phyloP scores from a whole-genome alignment of 1,140 invertebrate genomes.

The Apis mellifera region DNA sequence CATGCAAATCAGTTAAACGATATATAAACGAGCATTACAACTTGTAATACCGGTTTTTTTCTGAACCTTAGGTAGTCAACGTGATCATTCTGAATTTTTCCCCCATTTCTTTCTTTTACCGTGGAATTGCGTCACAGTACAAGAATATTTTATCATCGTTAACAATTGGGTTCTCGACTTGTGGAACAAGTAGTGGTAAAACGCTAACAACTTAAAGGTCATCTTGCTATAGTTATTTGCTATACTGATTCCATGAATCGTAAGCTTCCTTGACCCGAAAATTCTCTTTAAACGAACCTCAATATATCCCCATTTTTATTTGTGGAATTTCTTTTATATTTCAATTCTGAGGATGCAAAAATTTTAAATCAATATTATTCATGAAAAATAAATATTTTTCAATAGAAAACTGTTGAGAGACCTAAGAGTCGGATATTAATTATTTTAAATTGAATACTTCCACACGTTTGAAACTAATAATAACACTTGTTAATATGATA shows the following conservation, averaged over 20 bases:
- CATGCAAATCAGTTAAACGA: not conserved
- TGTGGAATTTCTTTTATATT: not conserved
- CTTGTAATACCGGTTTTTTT: slow-evolving; percentile 6
- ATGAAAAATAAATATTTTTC: too few relatives aligned
- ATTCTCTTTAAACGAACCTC: not conserved
- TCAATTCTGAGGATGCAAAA: too few relatives aligned
- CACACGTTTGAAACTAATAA: too few relatives aligned
- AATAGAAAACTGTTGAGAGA: too few relatives aligned
- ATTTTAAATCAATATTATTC: too few relatives aligned
- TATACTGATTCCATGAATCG: slow-evolving; percentile 2
- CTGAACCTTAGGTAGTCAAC: not conserved
- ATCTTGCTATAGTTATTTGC: not conserved
- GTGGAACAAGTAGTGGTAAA: not conserved
- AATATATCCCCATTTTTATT: not conserved
- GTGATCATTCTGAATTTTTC: not conserved
- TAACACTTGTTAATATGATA: too few relatives aligned
- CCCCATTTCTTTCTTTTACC: too few relatives aligned
- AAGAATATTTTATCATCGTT: slow-evolving; percentile 17
- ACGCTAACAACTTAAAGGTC: not conserved
- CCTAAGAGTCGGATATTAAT: too few relatives aligned
- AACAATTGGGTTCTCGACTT: not conserved
- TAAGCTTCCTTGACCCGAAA: slow-evolving; percentile 35
- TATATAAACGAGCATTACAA: not conserved
- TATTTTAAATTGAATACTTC: too few relatives aligned
- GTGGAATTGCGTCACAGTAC: not conserved